These are phyloP conservation scores for Macquaria australasica DNA, from an alignment of 2,113 vertebrate genomes.

Conservation along the genomic window DNA sequence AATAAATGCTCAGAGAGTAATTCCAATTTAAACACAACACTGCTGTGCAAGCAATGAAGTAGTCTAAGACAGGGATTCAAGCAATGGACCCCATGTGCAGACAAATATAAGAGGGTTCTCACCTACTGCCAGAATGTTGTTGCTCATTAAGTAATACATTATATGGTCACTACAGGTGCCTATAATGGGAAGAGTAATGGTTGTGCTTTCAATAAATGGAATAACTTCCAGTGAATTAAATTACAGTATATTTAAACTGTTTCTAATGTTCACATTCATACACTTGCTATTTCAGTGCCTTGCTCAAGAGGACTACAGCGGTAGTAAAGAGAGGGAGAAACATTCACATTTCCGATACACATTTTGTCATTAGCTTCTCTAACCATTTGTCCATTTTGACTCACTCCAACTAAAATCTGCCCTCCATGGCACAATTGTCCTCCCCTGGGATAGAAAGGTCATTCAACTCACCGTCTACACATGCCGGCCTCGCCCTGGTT, in stretches of 20 bases:
- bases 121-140: not conserved
- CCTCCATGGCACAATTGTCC: not conserved
- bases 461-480: conserved; percentile 86
- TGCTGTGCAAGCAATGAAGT: not conserved
- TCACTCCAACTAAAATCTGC: not conserved
- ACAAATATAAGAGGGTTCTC: not conserved
- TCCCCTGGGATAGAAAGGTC: not conserved
- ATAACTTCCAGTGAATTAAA: conserved; percentile 16
- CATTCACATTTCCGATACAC: not conserved
- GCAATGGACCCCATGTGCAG: not conserved
- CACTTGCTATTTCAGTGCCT: not conserved
- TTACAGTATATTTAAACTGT: not conserved
- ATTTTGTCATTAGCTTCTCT: not conserved
- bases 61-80: not conserved
- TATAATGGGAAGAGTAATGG: conserved; percentile 28
- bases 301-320: not conserved
- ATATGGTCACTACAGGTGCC: not conserved
- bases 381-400: not conserved
- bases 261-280: not conserved
- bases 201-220: not conserved
- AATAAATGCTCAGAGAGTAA: conserved; percentile 28
- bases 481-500: conserved; percentile 87
- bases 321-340: not conserved
- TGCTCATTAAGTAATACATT: not conserved
- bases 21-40: not conserved